A percentile compares a stretch with the other conserved stretches of the same genome.
These are phyloP conservation scores for Erynnis tages DNA, from an alignment of 2,888 invertebrate genomes.

Conservation along the genomic window DNA sequence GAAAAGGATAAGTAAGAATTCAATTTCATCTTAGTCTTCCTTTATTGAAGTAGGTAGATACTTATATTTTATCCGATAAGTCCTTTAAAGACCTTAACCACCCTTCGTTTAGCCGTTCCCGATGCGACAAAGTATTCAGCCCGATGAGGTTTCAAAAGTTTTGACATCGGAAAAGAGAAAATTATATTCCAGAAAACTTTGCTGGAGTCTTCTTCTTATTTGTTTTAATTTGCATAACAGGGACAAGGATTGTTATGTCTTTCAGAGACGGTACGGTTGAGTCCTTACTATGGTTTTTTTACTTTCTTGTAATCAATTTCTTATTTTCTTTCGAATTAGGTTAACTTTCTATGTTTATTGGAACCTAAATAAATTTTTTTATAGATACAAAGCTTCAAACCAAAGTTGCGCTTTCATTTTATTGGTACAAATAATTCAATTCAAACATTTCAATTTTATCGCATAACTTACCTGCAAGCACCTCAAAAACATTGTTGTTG, in stretches of 20 bases:
- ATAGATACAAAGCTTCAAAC: no score
- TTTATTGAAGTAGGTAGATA: no score
- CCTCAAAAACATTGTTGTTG: neutral
- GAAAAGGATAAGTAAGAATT: no score
- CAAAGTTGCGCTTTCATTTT: neutral
- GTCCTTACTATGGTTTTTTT: neutral
- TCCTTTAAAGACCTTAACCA: neutral
- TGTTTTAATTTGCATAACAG: constrained; percentile 9
- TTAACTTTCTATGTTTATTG: no score
- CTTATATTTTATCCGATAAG: neutral
- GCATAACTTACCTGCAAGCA: neutral
- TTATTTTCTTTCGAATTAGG: neutral
- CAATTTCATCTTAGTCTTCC: no score
- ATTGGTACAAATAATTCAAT: neutral
- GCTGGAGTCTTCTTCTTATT: constrained; percentile 3
- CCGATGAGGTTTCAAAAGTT: constrained; percentile 11
- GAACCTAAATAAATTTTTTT: no score
- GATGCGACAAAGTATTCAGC: constrained; percentile 12
- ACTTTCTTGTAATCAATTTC: neutral
- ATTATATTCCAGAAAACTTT: constrained; percentile 7
- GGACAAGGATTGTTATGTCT: constrained; percentile 4
- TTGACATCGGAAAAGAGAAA: constrained; percentile 17
- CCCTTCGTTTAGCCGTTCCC: neutral
- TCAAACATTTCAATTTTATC: neutral
- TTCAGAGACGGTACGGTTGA: no score